Percentiles rank a stretch among this genome's conserved stretches.
These are phyloP conservation scores for Sipha flava DNA, from an alignment of 1,140 invertebrate species.

Conservation along the genomic window DNA sequence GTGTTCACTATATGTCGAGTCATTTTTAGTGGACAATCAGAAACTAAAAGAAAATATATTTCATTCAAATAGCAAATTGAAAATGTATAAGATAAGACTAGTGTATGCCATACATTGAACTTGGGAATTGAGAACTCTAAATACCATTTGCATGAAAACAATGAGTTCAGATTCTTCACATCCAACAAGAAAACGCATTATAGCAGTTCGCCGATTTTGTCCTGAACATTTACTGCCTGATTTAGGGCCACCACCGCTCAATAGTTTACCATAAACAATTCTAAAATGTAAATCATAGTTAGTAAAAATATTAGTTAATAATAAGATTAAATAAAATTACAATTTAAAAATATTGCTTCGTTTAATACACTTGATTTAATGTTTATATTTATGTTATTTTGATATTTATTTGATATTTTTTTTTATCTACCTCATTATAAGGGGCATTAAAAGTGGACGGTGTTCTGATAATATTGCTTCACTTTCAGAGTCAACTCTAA, in stretches of 20 bases:
- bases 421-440: slow-evolving; percentile 56
- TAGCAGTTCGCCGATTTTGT: slow-evolving; percentile 59
- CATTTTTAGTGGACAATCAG: slow-evolving; percentile 30
- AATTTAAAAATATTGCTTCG: too few relatives aligned
- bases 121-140: slow-evolving; percentile 60
- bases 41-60: neutral
- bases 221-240: slow-evolving; percentile 44
- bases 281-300: slow-evolving; percentile 41
- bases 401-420: neutral
- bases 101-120: slow-evolving; percentile 44
- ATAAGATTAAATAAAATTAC: too few relatives aligned
- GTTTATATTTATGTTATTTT: too few relatives aligned
- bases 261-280: slow-evolving; percentile 52
- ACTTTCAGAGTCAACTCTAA: slow-evolving; percentile 64
- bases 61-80: too few relatives aligned
- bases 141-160: slow-evolving; percentile 73
- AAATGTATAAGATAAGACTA: too few relatives aligned
- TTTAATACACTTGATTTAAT: too few relatives aligned
- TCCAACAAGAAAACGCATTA: slow-evolving; percentile 77
- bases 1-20: neutral
- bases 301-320: neutral
- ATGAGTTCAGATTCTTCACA: slow-evolving; percentile 68
- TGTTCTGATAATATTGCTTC: slow-evolving; percentile 61
- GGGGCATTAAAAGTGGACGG: slow-evolving; percentile 63
- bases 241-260: slow-evolving; percentile 46